Evolutionary conservation across 2,888 invertebrate genomes (phyloP), one percentile per base, ranked within the genome.

Genomic region (Eumacrocentrus americanus): DNA sequence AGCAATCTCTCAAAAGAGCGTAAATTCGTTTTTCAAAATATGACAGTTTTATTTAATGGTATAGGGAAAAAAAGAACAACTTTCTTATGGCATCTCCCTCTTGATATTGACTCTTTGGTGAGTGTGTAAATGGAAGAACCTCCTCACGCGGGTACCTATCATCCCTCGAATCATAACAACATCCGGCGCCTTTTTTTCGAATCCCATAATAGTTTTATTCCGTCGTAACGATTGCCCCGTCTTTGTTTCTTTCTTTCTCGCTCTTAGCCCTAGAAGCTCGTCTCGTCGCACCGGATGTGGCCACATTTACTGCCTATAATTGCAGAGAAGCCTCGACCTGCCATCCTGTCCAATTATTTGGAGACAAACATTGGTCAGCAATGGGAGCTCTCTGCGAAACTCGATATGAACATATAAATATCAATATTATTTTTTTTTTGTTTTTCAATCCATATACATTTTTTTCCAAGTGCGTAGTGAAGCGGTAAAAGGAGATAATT

Each of bases 301-400:
- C 78, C 67, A 71, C 75, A 74, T 80, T 80, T 79, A 80, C 79
- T 76, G 76, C 78, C 77, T 75, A 75, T 80, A 80, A 80, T 80
- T 79, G 79, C 70, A 77, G 76, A 75, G 75, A 68, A 74, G 75
- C 68, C 59, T 67, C 11, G 67, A 68, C 70, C 47, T 56, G 51
- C 54, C 66, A 71, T 71, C 68, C 73, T 68, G 71, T 70, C 75
- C 77, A 76, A 79, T 79, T 78, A 78, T 75, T 75, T 73, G 79
- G 74, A 65, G 78, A 78, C 78, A 78, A 79, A 73, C 70, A 68
- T 60, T 51, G 29, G 40, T 16, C 53, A 38, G 40, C 40, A 53
- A 53, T 53, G 23, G 16, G 12, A 40, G 34, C 25, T 40, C 9
- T 25, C 6, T 42, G 23, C 16, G 18, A 54, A 12, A 35, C 20